Conservation (phyloP, 35 echinoderm and acorn worm species). For the Patiria miniata region DNA sequence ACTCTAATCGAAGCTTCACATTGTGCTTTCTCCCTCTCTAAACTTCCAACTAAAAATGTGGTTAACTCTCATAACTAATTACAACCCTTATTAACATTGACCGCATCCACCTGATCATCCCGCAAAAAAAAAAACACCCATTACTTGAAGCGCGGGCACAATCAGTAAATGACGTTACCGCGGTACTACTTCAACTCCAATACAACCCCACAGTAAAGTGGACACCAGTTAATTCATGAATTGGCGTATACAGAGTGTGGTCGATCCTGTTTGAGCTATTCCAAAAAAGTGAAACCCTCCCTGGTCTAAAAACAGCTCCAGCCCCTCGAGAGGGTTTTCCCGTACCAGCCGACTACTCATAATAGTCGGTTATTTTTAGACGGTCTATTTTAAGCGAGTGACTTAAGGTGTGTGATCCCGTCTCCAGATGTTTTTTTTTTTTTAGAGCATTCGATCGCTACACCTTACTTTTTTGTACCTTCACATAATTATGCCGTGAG, state of each 20-base stretch:
- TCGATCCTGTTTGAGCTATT: not conserved
- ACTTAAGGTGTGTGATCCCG: slow-evolving; percentile 3
- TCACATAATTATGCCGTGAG: no score
- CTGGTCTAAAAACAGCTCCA: not conserved
- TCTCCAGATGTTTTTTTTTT: slow-evolving; percentile 3
- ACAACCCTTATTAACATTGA: no score
- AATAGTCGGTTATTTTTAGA: slow-evolving; percentile 2
- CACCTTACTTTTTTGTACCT: no score
- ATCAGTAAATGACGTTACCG: not conserved
- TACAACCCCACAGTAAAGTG: no score
- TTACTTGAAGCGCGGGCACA: not conserved
- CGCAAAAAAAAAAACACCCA: not conserved
- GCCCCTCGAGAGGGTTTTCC: slow-evolving; percentile 13
- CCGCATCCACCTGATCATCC: not conserved
- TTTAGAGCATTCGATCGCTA: no score
- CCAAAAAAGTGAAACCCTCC: no score
- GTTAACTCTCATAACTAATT: no score
- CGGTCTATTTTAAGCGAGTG: not conserved
- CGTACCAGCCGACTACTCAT: not conserved
- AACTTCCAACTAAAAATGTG: no score
- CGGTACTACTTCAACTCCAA: not conserved
- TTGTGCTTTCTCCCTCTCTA: no score
- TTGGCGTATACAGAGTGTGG: no score
- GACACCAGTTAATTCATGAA: no score
- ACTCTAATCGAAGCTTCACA: no score